Base-by-base conservation (phyloP, 2,888 invertebrate genomes). In the Cataglyphis rosenhaueri region DNA sequence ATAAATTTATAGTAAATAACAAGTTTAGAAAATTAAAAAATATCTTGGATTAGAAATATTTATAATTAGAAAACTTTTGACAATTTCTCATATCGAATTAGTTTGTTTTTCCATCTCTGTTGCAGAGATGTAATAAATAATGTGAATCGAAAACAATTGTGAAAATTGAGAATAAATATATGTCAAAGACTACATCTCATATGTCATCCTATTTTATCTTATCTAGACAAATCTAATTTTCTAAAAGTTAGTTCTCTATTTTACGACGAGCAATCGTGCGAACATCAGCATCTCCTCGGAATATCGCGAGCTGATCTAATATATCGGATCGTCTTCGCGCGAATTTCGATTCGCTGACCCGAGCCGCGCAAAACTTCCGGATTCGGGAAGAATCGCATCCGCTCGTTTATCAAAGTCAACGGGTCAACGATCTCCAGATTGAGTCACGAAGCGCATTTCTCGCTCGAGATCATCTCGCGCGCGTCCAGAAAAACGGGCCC, bases 401-500 rank as follows among this genome's bases (percentile, higher is more conserved):
- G 85, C 85, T 83, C 89, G 86, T 90, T 88, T 90, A 85, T 90
- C 90, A 90, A 90, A 90, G 89, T 90, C 89, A 85, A 84, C 88
- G 86, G 76, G 74, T 84, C 87, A 88, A 90, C 89, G 86, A 88
- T 87, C 41, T 86, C 81, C 83, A 85, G 87, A 90, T 90, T 85
- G 87, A 90, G 88, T 90, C 90, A 90, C 89, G 90, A 84, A 90
- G 84, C 55, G 66, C 74, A 57, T 68, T 52, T 41, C 84, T 79
- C 71, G 59, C 48, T 57, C 71, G 57, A 76, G 29, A 48, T 73
- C 66, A 81, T 55, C 82, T 82, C 32, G 44, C 41, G 61, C 59
- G 61, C 41, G 55, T 59, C 52, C 55, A 35, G 21, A 62, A 57
- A 81, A 87, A 82, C 71, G n/a, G 71, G 71, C 71, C 64, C 52